Percentiles rank a stretch among this genome's conserved stretches.
Evolutionary conservation across 2,113 vertebrate species (phyloP).

Genomic region (Synodontis membranacea): DNA sequence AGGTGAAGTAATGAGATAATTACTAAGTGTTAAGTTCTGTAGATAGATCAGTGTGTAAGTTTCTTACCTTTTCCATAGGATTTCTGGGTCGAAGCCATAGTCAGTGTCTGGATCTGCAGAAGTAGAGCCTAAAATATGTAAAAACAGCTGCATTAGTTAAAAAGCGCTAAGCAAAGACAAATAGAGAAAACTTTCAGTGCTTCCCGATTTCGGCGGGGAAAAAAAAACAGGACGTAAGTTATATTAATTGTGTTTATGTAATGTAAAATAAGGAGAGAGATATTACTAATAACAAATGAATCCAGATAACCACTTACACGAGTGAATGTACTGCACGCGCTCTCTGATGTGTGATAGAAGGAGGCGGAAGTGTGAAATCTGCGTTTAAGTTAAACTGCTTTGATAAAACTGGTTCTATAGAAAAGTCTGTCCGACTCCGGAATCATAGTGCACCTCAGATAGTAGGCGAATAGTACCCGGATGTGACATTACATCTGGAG

Average conservation of each 20-base stretch:
- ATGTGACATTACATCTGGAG: neutral
- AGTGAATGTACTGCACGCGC: neutral
- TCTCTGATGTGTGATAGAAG: no score
- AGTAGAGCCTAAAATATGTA: neutral
- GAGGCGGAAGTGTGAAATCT: neutral
- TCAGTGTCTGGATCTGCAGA: neutral
- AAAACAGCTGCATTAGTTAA: neutral
- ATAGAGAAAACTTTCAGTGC: neutral
- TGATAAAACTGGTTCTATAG: neutral
- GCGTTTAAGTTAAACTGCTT: no score
- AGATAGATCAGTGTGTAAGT: neutral
- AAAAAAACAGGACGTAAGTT: neutral
- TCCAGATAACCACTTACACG: neutral
- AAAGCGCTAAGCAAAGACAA: neutral
- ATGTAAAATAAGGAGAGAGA: neutral
- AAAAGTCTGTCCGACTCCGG: neutral
- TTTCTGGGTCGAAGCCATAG: slow-evolving; percentile 44
- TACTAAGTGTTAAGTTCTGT: no score
- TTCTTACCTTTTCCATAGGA: slow-evolving; percentile 45
- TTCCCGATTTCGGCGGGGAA: neutral
- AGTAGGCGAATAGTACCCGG: neutral
- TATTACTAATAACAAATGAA: neutral
- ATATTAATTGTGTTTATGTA: neutral
- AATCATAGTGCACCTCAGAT: neutral
- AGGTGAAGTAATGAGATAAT: no score